Evolutionary conservation across 1,140 invertebrate species (phyloP), one percentile per base, ranked within the genome.

Genomic region (Orius insidiosus): DNA sequence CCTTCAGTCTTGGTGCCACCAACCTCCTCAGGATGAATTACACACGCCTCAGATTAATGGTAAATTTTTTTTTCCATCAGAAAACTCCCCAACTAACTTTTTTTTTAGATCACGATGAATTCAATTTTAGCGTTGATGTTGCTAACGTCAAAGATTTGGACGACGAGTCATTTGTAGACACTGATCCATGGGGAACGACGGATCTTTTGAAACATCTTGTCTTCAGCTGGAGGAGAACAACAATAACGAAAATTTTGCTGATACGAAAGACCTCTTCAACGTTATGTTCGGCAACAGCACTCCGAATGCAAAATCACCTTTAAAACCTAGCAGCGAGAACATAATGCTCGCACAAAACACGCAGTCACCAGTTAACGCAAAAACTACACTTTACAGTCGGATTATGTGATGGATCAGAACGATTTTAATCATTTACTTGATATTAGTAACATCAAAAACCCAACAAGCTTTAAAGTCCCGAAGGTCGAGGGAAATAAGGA

Each of bases 1-100:
- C 36, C 35, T 51, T 9, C 13, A 33, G 32, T 43, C 49, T 14
- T 51, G 40, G 44, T 51, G 49, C 42, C 24, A 24, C 24, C 46
- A 24, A 30, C 40, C 11, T 33, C 37, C 24, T 51, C 49, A 47
- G 49, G 49, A 51, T 51, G 49, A 51, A 51, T 36, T 51, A 14
- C 42, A 51, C 31, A 47, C 49, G 11, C 45, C 49, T 13, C 45
- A 51, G 34, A 36, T 36, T 36, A 46, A 18, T 34, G 38, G 49
- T 47, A 32, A 47, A 46, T 51, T 30, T 14, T 2, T 14, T 5
- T 40, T 13, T n/a, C n/a, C n/a, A n/a, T n/a, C n/a, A n/a, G n/a
- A n/a, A n/a, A n/a, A n/a, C n/a, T 7, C 2, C 32, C 9, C n/a
- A 32, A 33, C 9, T n/a, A n/a, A n/a, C 24, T 44, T 37, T 49